Percentiles rank a stretch among this genome's conserved stretches.
Evolutionary conservation across 1,140 invertebrate species (phyloP).

Genomic region (Nasonia longicornis): DNA sequence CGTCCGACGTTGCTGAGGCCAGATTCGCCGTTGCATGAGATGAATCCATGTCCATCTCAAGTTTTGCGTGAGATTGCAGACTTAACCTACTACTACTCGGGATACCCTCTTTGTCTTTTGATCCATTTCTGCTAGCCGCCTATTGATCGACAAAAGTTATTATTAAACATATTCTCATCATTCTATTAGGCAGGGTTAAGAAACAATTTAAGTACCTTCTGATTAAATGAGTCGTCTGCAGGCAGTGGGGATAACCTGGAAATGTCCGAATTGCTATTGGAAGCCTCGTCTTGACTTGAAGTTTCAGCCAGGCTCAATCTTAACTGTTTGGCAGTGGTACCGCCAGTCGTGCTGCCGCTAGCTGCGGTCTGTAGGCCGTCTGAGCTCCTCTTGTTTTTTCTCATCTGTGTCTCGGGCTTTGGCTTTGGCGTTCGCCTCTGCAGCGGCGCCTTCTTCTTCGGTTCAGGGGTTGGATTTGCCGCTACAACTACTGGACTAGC

Average conservation of each 20-base stretch:
- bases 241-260: conserved; percentile 60
- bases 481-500: conserved; percentile 56
- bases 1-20: neutral
- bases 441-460: conserved; percentile 54
- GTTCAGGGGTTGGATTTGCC: conserved; percentile 51
- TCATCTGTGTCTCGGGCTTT: conserved; percentile 54
- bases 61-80: conserved; percentile 1
- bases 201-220: conserved; percentile 49
- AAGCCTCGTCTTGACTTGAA: conserved; percentile 63
- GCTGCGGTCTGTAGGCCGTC: conserved; percentile 50
- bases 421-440: conserved; percentile 55
- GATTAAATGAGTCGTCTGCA: conserved; percentile 54
- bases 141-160: neutral
- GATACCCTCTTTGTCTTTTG: conserved; percentile 59
- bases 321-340: conserved; percentile 55
- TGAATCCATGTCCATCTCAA: neutral
- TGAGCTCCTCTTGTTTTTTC: conserved; percentile 51
- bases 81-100: conserved; percentile 46
- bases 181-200: too few relatives aligned
- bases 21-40: neutral
- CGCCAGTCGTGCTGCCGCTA: neutral
- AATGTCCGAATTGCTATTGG: conserved; percentile 61
- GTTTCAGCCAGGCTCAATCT: conserved; percentile 58
- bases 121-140: conserved; percentile 53
- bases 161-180: neutral